Conservation (phyloP, 2,888 invertebrate genomes). For the Ceriagrion tenellum region DNA sequence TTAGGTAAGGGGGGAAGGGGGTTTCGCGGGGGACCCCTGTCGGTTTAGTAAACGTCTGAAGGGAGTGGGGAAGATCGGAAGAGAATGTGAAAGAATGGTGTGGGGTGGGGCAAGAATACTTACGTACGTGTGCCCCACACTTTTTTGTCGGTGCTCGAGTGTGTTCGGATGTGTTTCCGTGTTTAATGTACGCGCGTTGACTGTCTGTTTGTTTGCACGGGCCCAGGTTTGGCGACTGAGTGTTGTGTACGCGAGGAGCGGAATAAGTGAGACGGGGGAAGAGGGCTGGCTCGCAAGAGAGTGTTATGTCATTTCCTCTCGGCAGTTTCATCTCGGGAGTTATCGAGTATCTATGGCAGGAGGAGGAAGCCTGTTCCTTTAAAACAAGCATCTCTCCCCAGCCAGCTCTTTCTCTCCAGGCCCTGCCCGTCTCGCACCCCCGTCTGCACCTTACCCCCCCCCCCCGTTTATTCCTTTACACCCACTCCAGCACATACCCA, state of each 20-base stretch:
- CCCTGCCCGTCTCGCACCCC: slow-evolving; percentile 14
- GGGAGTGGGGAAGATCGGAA: not conserved
- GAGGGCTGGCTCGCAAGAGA: not conserved
- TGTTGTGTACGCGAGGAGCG: not conserved
- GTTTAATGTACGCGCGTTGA: not conserved
- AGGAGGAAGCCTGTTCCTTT: slow-evolving; percentile 61
- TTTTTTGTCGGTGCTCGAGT: not conserved
- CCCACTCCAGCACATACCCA: not conserved
- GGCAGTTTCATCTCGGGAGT: slow-evolving; percentile 67
- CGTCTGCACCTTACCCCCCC: not conserved
- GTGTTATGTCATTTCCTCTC: slow-evolving; percentile 15
- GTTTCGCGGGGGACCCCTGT: too few species aligned
- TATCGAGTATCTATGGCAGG: slow-evolving; percentile 58
- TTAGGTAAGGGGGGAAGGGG: too few species aligned
- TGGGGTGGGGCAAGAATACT: slow-evolving; percentile 33
- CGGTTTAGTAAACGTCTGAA: not conserved
- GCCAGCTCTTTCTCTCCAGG: slow-evolving; percentile 41
- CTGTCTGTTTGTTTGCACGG: not conserved
- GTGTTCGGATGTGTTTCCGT: not conserved
- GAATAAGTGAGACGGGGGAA: not conserved
- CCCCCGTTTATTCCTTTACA: not conserved
- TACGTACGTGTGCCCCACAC: not conserved
- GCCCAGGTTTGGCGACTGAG: not conserved
- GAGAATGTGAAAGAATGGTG: not conserved
- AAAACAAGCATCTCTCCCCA: slow-evolving; percentile 42